A percentile compares a stretch with the other conserved stretches of the same genome.
These are phyloP conservation scores for Conus betulinus DNA, from an alignment of 1,140 invertebrate species.

Conservation along the genomic window DNA sequence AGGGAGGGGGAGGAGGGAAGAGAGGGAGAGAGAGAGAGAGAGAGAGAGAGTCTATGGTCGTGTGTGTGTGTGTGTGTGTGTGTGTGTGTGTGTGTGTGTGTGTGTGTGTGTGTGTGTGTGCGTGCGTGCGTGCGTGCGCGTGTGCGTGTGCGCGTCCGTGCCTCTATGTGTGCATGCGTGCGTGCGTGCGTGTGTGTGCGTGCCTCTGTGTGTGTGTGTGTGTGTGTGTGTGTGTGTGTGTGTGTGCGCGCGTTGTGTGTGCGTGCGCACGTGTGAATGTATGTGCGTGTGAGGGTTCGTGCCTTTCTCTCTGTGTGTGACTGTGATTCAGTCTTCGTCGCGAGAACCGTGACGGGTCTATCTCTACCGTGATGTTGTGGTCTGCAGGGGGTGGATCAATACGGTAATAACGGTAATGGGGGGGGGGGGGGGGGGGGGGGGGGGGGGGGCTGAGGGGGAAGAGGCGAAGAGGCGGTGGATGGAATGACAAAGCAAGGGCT, in stretches of 20 bases:
- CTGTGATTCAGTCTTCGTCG: no score
- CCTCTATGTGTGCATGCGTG: not conserved
- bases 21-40: not conserved
- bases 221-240: not conserved
- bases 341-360: no score
- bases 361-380: no score
- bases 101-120: not conserved
- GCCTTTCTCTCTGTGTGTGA: no score
- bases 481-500: no score
- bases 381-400: no score
- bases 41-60: not conserved
- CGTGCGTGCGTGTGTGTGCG: no score
- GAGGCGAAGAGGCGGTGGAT: no score
- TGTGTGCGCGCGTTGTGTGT: not conserved
- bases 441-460: no score
- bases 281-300: no score
- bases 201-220: not conserved
- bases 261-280: not conserved
- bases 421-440: no score
- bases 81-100: not conserved
- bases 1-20: not conserved
- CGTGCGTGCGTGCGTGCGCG: not conserved
- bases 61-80: not conserved
- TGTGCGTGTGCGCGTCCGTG: not conserved
- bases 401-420: no score